These are phyloP conservation scores for Semicossyphus pulcher DNA, from an alignment of 2,113 vertebrate genomes.

Conservation along the genomic window DNA sequence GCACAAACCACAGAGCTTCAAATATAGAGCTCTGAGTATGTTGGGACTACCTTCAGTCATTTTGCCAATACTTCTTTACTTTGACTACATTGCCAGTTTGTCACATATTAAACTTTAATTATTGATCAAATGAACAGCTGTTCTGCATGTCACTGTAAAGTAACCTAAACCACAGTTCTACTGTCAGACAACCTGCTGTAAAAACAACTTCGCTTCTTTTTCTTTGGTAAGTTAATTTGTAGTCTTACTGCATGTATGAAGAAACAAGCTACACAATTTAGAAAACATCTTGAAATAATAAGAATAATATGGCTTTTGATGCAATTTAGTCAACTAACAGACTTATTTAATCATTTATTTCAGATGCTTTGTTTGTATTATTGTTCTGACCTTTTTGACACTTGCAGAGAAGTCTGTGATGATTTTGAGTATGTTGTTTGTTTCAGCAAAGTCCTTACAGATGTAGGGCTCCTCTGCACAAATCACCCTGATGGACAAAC, in stretches of 20 bases:
- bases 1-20: too few relatives aligned
- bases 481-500: slow-evolving; percentile 97
- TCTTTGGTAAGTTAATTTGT: too few relatives aligned
- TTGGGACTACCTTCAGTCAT: too few relatives aligned
- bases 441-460: slow-evolving; percentile 98
- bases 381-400: slow-evolving; percentile 92
- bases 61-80: too few relatives aligned
- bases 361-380: neutral
- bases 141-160: neutral
- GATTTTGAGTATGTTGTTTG: slow-evolving; percentile 99
- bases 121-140: neutral
- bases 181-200: neutral
- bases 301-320: neutral
- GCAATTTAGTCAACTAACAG: neutral
- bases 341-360: too few relatives aligned
- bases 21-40: too few relatives aligned
- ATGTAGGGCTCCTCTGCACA: slow-evolving; percentile 98
- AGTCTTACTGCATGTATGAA: too few relatives aligned
- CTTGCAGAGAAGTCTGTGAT: slow-evolving; percentile 97
- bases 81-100: too few relatives aligned
- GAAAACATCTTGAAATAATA: neutral
- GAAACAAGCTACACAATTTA: too few relatives aligned
- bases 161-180: neutral
- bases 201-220: too few relatives aligned
- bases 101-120: too few relatives aligned